phyloP scores from a whole-genome alignment of 2,113 vertebrate genomes.

The Lophotis ruficrista region DNA sequence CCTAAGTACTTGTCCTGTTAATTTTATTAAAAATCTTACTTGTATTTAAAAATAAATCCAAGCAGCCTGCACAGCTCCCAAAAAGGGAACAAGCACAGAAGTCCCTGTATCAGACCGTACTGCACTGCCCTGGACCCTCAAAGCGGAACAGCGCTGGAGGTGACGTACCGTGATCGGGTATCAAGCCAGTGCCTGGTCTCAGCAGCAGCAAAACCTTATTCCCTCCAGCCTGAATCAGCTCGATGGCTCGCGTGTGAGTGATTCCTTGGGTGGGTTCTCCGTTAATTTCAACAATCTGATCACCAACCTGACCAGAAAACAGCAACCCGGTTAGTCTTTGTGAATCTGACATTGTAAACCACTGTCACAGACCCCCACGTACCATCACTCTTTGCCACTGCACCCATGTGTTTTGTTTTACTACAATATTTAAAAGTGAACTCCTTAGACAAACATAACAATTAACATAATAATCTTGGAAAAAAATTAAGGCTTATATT shows the following conservation, averaged over 20 bases:
- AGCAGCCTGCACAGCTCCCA: not conserved
- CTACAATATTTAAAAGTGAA: not conserved
- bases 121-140: not conserved
- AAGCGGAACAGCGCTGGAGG: not conserved
- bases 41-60: fast-evolving
- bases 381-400: not conserved
- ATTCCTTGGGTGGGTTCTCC: constrained; percentile 97
- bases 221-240: constrained; percentile 96
- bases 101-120: not conserved
- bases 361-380: not conserved
- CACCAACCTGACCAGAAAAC: constrained; percentile 85
- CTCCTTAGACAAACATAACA: not conserved
- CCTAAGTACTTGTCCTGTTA: not conserved
- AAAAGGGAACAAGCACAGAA: not conserved
- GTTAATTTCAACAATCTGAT: constrained; percentile 99
- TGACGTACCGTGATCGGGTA: constrained; percentile 92
- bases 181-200: constrained; percentile 90
- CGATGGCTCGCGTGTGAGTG: constrained; percentile 96
- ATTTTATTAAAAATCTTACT: not conserved
- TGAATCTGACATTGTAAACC: not conserved
- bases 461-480: not conserved
- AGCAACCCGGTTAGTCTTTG: not conserved
- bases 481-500: not conserved
- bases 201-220: constrained; percentile 92
- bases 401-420: not conserved